Evolutionary conservation across 1,140 invertebrate genomes (phyloP).

Genomic region (Cotesia vestalis): DNA sequence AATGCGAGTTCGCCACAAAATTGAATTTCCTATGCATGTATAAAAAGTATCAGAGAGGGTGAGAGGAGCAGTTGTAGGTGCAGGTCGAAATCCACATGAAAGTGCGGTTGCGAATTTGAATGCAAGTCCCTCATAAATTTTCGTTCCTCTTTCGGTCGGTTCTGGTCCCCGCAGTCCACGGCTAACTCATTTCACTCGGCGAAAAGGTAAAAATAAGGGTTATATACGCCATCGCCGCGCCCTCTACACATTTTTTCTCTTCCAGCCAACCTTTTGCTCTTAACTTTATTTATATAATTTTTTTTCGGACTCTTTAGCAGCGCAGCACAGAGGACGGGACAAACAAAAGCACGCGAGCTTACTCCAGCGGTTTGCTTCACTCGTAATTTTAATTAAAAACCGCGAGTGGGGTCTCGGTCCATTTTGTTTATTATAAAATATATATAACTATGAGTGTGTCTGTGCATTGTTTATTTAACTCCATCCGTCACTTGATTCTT

Average conservation of each 20-base stretch:
- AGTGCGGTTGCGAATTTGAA: conserved; percentile 33
- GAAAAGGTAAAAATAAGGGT: conserved; percentile 33
- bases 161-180: conserved; percentile 20
- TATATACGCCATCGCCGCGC: background rate
- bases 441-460: background rate
- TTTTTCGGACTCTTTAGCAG: conserved; percentile 1
- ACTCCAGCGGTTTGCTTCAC: background rate
- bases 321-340: conserved; percentile 10
- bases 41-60: conserved; percentile 15
- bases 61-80: background rate
- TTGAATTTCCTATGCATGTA: conserved; percentile 29
- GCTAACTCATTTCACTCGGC: conserved; percentile 34
- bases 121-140: conserved; percentile 37
- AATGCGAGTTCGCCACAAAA: background rate
- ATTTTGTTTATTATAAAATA: conserved; percentile 34
- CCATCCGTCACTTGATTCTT: conserved; percentile 11
- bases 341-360: conserved; percentile 19
- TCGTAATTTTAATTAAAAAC: conserved; percentile 39
- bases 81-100: conserved; percentile 36
- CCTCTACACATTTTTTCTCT: conserved; percentile 12
- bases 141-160: conserved; percentile 16
- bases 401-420: conserved; percentile 18
- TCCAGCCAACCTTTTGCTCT: background rate
- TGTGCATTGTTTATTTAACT: conserved; percentile 18
- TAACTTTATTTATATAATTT: background rate